phyloP scores from a whole-genome alignment of 1,140 invertebrate species.

The Microplitis mediator region DNA sequence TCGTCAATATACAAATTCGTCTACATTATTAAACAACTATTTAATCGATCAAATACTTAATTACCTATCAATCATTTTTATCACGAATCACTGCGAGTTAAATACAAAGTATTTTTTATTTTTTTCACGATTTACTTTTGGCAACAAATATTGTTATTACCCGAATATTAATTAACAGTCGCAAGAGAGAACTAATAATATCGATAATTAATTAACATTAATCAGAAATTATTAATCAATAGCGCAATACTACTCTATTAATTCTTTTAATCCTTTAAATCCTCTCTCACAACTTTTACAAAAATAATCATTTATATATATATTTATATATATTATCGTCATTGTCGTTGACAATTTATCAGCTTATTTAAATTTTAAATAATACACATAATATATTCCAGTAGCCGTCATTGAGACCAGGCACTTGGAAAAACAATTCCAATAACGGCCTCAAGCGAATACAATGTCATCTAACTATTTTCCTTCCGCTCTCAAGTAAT shows the following conservation, averaged over 20 bases:
- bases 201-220: slow-evolving; percentile 19
- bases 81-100: slow-evolving; percentile 59
- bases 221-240: neutral
- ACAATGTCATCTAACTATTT: neutral
- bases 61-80: slow-evolving; percentile 48
- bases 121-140: slow-evolving; percentile 26
- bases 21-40: slow-evolving; percentile 53
- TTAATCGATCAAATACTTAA: slow-evolving; percentile 52
- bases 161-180: slow-evolving; percentile 14
- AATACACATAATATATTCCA: neutral
- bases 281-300: neutral
- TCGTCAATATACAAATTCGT: slow-evolving; percentile 56
- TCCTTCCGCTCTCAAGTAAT: neutral
- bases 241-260: too few species aligned
- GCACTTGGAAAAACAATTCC: neutral
- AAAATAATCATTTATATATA: slow-evolving; percentile 12
- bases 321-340: too few species aligned
- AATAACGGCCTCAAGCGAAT: neutral
- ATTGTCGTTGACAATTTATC: neutral
- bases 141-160: neutral
- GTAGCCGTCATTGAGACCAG: neutral
- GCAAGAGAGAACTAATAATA: neutral
- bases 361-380: neutral
- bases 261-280: too few species aligned
- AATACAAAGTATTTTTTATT: slow-evolving; percentile 31